Conservation (phyloP, 2,113 vertebrate genomes). For the Bujurquina vittata region DNA sequence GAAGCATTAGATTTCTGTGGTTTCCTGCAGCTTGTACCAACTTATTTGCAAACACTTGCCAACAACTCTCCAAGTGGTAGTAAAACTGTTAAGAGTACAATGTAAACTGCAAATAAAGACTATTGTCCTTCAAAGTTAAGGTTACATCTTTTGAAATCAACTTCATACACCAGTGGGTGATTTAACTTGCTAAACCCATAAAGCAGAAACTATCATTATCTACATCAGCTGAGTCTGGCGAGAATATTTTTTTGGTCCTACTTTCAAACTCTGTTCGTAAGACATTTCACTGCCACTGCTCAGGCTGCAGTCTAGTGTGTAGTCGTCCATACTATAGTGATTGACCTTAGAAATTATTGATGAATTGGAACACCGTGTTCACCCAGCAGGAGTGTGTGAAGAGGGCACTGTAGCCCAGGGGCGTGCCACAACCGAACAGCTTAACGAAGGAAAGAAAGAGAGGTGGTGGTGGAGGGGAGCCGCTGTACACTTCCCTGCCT, state of each 20-base stretch:
- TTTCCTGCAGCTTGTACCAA: neutral
- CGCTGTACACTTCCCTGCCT: constrained; percentile 59
- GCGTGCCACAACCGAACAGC: neutral
- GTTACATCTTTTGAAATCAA: neutral
- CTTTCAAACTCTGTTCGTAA: constrained; percentile 11
- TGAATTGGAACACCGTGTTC: constrained; percentile 54
- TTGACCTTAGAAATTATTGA: constrained; percentile 74
- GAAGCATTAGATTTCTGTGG: neutral
- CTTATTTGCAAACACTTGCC: too few species aligned
- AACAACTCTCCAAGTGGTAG: too few species aligned
- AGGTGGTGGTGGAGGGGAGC: constrained; percentile 18
- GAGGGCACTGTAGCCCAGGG: constrained; percentile 39
- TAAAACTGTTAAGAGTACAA: too few species aligned
- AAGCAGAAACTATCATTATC: neutral
- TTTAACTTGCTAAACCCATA: neutral
- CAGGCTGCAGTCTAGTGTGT: neutral
- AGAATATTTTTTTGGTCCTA: neutral
- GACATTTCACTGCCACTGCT: neutral
- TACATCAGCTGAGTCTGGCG: neutral
- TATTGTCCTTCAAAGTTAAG: too few species aligned
- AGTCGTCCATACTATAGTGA: constrained; percentile 1
- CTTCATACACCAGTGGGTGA: neutral
- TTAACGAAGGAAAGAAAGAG: constrained; percentile 41
- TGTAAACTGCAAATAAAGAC: too few species aligned
- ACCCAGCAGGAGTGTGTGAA: constrained; percentile 67